Evolutionary conservation across 2,797 vertebrate species (phyloP).

Genomic region (Cyclopterus lumpus): DNA sequence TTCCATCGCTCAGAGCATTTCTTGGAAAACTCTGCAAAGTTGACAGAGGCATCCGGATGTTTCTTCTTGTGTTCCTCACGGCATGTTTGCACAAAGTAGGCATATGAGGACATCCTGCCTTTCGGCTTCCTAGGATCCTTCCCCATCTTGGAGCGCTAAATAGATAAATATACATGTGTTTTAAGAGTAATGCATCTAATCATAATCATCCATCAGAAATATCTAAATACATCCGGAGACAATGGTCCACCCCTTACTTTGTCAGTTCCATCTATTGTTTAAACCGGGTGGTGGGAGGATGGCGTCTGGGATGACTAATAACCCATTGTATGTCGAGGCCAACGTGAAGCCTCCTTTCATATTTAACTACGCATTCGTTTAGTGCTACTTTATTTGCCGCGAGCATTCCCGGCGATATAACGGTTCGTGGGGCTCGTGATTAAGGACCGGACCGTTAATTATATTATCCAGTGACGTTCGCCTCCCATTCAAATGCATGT

Average conservation of each 20-base stretch:
- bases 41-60: constrained; percentile 93
- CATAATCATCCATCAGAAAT: not conserved
- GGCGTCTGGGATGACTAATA: constrained; percentile 64
- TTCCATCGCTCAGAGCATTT: constrained; percentile 98
- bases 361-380: not conserved
- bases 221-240: constrained; percentile 28
- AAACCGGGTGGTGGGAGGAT: constrained; percentile 53
- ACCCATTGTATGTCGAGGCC: constrained; percentile 62
- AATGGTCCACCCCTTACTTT: constrained; percentile 53
- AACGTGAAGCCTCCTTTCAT: constrained; percentile 33
- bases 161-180: not conserved
- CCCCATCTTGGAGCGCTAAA: constrained; percentile 86
- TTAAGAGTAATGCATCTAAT: constrained; percentile 4
- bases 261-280: constrained; percentile 76
- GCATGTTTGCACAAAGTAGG: constrained; percentile 99
- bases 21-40: constrained; percentile 99
- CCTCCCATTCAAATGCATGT: not conserved
- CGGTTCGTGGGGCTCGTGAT: not conserved
- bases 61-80: constrained; percentile 99
- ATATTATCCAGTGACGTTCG: not conserved
- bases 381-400: not conserved
- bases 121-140: constrained; percentile 97
- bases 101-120: constrained; percentile 99
- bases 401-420: not conserved
- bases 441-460: not conserved